A percentile compares a stretch with the other conserved stretches of the same genome.
Conservation (phyloP, 2,888 invertebrate genomes). For the Drosophila setosimentum region DNA sequence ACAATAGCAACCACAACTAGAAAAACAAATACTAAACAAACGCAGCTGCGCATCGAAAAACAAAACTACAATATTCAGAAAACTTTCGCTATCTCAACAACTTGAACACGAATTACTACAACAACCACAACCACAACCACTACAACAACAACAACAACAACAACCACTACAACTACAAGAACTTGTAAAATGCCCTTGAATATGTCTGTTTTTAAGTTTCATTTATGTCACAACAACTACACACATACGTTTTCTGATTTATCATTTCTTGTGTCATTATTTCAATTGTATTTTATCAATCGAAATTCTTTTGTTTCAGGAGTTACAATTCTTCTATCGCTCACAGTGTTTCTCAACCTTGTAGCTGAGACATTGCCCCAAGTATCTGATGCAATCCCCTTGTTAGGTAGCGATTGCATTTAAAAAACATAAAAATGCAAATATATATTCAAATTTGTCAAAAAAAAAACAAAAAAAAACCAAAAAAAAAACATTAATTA, state of each 20-base stretch:
- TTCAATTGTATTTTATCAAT: conserved; percentile 78
- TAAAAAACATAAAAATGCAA: conserved; percentile 83
- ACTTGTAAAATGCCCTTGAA: conserved; percentile 52
- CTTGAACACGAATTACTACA: conserved; percentile 36
- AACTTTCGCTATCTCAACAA: conserved; percentile 23
- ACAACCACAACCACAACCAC: conserved; percentile 28
- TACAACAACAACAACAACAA: conserved; percentile 22
- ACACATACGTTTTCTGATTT: conserved; percentile 72
- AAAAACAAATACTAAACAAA: conserved; percentile 23
- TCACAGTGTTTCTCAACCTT: conserved; percentile 99
- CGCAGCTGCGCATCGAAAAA: conserved; percentile 10
- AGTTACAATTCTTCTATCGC: conserved; percentile 99
- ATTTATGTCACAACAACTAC: conserved; percentile 56
- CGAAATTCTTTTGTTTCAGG: conserved; percentile 90
- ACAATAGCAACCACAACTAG: conserved; percentile 29
- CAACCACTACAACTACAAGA: conserved; percentile 25
- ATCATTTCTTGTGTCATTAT: conserved; percentile 64
- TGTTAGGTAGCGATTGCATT: conserved; percentile 95
- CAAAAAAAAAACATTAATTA: conserved; percentile 69
- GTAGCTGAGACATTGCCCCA: conserved; percentile 99
- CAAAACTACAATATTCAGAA: conserved; percentile 5
- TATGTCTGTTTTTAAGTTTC: conserved; percentile 60
- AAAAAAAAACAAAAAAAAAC: conserved; percentile 65
- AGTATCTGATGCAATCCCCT: conserved; percentile 99
- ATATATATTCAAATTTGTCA: conserved; percentile 83